Percentiles rank a stretch among this genome's conserved stretches.
Evolutionary conservation across 2,113 vertebrate species (phyloP).

Genomic region (Cheilinus undulatus): DNA sequence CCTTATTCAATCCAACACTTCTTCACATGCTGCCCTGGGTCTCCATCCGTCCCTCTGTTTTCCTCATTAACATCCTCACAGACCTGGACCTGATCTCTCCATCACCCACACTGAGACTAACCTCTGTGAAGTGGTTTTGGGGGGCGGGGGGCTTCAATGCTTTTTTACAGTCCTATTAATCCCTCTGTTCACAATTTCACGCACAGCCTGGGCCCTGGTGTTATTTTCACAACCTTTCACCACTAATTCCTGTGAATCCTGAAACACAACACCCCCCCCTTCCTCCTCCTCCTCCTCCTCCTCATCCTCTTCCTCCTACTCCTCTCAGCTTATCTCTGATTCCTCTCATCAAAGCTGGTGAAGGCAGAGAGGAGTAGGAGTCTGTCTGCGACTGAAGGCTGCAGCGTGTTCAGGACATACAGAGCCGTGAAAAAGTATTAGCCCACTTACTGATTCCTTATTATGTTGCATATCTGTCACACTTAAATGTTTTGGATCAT

Average conservation of each 20-base stretch:
- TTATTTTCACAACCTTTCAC: constrained; percentile 84
- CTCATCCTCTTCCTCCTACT: constrained; percentile 56
- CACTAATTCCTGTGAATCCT: constrained; percentile 79
- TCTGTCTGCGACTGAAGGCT: too few species aligned
- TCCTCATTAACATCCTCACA: constrained; percentile 41
- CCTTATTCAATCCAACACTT: background rate
- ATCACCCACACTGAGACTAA: constrained; percentile 42
- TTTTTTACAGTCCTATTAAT: constrained; percentile 83
- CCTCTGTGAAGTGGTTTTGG: constrained; percentile 58
- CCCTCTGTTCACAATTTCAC: constrained; percentile 85
- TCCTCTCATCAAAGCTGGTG: constrained; percentile 61
- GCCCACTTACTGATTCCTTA: too few species aligned
- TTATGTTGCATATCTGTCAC: too few species aligned
- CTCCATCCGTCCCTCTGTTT: constrained; percentile 23
- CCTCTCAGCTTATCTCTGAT: constrained; percentile 62
- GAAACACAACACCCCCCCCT: constrained; percentile 75
- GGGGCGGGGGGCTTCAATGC: constrained; percentile 60
- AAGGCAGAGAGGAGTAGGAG: too few species aligned
- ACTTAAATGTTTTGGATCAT: too few species aligned
- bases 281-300: constrained; percentile 17
- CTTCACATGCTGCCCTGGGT: background rate
- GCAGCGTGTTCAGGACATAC: too few species aligned
- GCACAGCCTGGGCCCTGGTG: constrained; percentile 77
- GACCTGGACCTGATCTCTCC: constrained; percentile 32
- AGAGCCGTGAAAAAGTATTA: too few species aligned